Evolutionary conservation across 2,888 invertebrate species (phyloP).

Genomic region (Aphelenchoides bicaudatus): DNA sequence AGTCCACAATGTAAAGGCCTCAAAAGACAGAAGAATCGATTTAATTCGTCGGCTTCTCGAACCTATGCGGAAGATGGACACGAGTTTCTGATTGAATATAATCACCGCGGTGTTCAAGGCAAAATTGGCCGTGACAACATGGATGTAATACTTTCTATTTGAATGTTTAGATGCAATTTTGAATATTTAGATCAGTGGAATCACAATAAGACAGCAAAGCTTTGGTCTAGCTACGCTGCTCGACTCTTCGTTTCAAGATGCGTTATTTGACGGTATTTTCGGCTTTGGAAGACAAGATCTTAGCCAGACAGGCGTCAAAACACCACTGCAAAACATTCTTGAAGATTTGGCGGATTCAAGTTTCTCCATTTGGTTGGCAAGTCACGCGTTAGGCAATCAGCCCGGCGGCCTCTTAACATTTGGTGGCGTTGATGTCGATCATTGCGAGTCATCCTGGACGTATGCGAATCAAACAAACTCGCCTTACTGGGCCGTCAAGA

Average conservation of each 20-base stretch:
- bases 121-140: neutral
- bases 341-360: no score
- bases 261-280: neutral
- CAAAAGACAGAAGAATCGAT: neutral
- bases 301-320: neutral
- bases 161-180: neutral
- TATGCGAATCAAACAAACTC: no score
- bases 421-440: no score
- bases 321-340: no score
- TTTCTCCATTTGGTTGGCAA: no score
- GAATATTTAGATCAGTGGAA: neutral
- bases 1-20: neutral
- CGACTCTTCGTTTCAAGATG: neutral
- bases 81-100: slow-evolving; percentile 4
- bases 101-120: slow-evolving; percentile 1
- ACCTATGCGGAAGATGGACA: neutral
- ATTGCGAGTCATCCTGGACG: no score
- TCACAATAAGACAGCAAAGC: neutral
- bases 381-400: no score
- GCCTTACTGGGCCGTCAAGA: no score
- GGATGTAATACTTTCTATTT: neutral
- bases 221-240: neutral
- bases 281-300: neutral
- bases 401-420: no score
- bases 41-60: neutral